Base-by-base conservation (phyloP, 2,888 invertebrate genomes). In the Athalia cordata region DNA sequence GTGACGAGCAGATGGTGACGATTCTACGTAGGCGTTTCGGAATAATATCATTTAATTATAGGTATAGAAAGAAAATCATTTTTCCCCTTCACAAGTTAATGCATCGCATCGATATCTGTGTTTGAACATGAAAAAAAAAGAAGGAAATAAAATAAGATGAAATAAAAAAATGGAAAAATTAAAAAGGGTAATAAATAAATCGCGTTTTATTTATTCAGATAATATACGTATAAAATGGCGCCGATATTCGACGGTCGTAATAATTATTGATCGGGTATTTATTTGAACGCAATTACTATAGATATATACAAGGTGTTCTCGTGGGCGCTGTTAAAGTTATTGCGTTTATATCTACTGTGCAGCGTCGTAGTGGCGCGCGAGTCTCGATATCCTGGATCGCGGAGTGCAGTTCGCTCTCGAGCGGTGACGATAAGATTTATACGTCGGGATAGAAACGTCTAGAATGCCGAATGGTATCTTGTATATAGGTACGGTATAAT, bases 371-470 rank as follows among this genome's bases (percentile, higher is more conserved):
- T 29, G 29, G 29, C 52, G 75, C 75, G 64, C 50, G 74, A 74
- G 70, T 55, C 61, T 52, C 49, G 72, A 11, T 59, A 47, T 15
- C 15, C 49, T 50, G n/a, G 61, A 57, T 72, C 62, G 75, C 47
- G 50, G 43, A 29, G 29, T 29, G 29, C 29, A 29, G 29, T 29
- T 29, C 29, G 0, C 29, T 29, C 29, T n/a, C n/a, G n/a, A n/a
- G 29, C 29, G 55, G 72, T 64, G 75, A 75, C 64, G 75, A 75
- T 62, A 52, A 75, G 75, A 75, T 75, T 75, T 75, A 75, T 75
- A 29, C 29, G 75, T 75, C 61, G 62, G 49, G 75, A 75, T 72
- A 72, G 72, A 75, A 75, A 64, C 75, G 64, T 75, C 64, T 75
- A 64, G 61, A 61, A 64, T 75, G 52, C 75, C 64, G 61, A 75